phyloP scores from a whole-genome alignment of 2,113 vertebrate genomes.

The Dermatemys mawii region DNA sequence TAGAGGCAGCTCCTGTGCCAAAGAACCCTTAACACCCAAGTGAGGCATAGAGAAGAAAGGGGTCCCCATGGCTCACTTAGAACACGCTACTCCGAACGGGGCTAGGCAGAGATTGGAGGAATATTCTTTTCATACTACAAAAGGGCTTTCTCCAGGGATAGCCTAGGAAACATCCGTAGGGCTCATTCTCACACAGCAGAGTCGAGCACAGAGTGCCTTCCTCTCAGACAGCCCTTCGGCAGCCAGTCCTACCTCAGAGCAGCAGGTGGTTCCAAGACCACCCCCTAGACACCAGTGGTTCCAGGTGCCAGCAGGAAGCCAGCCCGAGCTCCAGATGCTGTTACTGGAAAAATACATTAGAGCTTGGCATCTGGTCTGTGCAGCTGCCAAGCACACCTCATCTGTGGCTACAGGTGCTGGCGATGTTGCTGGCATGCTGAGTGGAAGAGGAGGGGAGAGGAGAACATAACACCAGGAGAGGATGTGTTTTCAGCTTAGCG shows the following conservation, averaged over 20 bases:
- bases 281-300: not conserved
- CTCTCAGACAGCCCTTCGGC: not conserved
- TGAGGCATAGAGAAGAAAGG: not conserved
- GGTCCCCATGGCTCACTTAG: constrained; percentile 33
- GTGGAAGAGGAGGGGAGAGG: not conserved
- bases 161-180: not conserved
- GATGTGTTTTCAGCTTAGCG: not conserved
- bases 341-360: not conserved
- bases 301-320: constrained; percentile 53
- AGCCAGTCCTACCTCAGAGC: not conserved
- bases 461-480: not conserved
- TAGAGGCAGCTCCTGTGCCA: fast-evolving
- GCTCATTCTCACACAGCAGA: constrained; percentile 1
- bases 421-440: not conserved
- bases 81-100: constrained; percentile 5
- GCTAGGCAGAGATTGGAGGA: constrained; percentile 55
- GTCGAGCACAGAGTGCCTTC: not conserved
- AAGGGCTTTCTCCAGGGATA: not conserved
- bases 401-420: not conserved
- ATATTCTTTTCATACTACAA: constrained; percentile 64
- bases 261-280: constrained; percentile 27
- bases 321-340: constrained; percentile 62
- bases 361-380: constrained; percentile 28
- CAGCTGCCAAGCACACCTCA: not conserved
- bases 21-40: not conserved